Evolutionary conservation across 1,140 invertebrate genomes (phyloP).

Genomic region (Lamellibrachia luymesi): DNA sequence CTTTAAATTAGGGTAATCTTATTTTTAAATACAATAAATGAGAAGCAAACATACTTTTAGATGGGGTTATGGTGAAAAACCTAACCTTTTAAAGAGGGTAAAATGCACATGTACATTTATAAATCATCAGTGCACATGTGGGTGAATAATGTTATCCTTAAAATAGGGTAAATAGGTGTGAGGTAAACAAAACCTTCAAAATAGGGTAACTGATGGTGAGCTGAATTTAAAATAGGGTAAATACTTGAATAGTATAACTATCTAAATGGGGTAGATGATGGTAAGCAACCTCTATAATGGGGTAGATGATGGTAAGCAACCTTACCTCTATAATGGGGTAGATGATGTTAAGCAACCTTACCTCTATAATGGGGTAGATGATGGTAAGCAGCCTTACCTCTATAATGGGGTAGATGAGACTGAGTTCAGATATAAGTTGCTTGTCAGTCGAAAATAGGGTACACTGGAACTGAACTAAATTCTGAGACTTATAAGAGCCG

Average conservation of each 20-base stretch:
- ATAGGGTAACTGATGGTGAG: too few species aligned
- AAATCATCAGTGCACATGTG: too few species aligned
- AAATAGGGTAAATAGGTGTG: background rate
- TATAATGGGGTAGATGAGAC: constrained; percentile 65
- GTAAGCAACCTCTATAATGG: too few species aligned
- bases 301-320: too few species aligned
- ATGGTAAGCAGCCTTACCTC: constrained; percentile 22
- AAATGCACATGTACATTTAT: background rate
- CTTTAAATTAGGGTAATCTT: background rate
- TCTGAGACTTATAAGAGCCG: background rate
- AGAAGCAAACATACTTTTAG: background rate
- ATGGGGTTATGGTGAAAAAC: background rate
- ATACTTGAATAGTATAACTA: too few species aligned
- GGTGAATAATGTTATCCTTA: background rate
- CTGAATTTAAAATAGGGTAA: too few species aligned
- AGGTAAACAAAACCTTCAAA: too few species aligned
- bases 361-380: constrained; percentile 63
- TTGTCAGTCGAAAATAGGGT: constrained; percentile 37
- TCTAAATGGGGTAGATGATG: background rate
- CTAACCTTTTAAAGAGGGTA: background rate
- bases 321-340: too few species aligned
- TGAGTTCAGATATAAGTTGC: constrained; percentile 66
- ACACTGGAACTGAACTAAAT: background rate
- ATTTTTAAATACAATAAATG: background rate
- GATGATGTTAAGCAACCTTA: too few species aligned